These are phyloP conservation scores for Dryomyza anilis DNA, from an alignment of 2,888 invertebrate species.

Conservation along the genomic window DNA sequence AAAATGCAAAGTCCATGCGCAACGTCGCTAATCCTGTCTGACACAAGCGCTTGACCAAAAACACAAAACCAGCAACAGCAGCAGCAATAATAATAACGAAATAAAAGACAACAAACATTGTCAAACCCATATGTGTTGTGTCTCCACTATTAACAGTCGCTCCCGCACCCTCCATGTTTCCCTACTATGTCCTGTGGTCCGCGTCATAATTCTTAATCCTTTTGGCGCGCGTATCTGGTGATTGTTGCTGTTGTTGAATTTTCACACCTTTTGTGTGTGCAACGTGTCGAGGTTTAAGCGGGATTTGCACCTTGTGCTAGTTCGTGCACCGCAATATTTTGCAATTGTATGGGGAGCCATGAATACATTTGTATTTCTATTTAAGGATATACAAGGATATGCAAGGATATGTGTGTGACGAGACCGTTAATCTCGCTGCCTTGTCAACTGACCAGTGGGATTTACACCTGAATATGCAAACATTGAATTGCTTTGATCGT, in stretches of 20 bases:
- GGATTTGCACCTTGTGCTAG: constrained; percentile 20
- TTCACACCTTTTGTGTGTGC: constrained; percentile 50
- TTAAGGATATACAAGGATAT: neutral
- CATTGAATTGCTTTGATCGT: constrained; percentile 3
- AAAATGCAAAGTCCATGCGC: neutral
- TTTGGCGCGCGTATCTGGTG: no score
- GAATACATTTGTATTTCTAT: neutral
- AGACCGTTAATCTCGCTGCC: no score
- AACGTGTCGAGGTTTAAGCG: constrained; percentile 36
- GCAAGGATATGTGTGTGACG: no score
- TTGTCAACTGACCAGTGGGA: constrained; percentile 8
- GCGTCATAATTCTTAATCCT: constrained; percentile 58
- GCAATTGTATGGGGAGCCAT: neutral
- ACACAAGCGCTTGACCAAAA: constrained; percentile 38
- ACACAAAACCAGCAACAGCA: constrained; percentile 30
- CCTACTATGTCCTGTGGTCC: constrained; percentile 30
- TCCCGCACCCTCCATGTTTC: neutral
- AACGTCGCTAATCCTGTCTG: constrained; percentile 35
- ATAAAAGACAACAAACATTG: constrained; percentile 17
- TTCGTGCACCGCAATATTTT: neutral
- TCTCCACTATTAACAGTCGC: neutral
- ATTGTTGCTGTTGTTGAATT: constrained; percentile 54
- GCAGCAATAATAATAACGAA: constrained; percentile 13
- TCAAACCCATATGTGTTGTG: constrained; percentile 7
- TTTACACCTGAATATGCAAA: neutral